A percentile compares a stretch with the other conserved stretches of the same genome.
These are phyloP conservation scores for Xestia xanthographa DNA, from an alignment of 2,888 invertebrate genomes.

Conservation along the genomic window DNA sequence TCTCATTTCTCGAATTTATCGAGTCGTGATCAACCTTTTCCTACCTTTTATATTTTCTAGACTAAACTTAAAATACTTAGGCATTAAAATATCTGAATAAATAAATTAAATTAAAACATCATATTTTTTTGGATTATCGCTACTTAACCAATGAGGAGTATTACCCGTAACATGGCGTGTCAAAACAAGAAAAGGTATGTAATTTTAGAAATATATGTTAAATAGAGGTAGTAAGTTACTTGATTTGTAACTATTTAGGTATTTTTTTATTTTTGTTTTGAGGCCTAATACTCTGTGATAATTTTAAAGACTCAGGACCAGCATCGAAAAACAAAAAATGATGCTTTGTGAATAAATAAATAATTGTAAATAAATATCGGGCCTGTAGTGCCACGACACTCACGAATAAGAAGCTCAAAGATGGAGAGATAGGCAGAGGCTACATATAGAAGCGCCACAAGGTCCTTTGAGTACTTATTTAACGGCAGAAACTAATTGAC, in stretches of 20 bases:
- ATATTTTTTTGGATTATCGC: constrained; percentile 17
- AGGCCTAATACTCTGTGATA: not conserved
- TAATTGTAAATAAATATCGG: not conserved
- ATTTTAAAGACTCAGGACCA: not conserved
- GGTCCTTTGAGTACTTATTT: not conserved
- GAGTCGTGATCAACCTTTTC: not conserved
- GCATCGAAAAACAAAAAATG: not conserved
- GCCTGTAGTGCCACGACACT: not conserved
- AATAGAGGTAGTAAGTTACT: not conserved
- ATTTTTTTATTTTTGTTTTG: not conserved
- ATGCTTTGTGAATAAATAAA: too few relatives aligned
- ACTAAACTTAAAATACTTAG: constrained; percentile 29
- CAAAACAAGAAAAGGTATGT: not conserved
- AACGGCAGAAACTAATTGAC: not conserved
- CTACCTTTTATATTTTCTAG: not conserved
- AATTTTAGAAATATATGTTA: not conserved
- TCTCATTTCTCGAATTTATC: not conserved
- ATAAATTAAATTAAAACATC: constrained; percentile 27
- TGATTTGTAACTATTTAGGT: not conserved
- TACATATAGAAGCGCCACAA: not conserved
- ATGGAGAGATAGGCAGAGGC: not conserved
- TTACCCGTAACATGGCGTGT: not conserved
- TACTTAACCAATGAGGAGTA: constrained; percentile 32
- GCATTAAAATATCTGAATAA: not conserved
- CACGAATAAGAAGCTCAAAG: not conserved